Base-by-base conservation (phyloP, 2,113 vertebrate species). In the Gallinago media region DNA sequence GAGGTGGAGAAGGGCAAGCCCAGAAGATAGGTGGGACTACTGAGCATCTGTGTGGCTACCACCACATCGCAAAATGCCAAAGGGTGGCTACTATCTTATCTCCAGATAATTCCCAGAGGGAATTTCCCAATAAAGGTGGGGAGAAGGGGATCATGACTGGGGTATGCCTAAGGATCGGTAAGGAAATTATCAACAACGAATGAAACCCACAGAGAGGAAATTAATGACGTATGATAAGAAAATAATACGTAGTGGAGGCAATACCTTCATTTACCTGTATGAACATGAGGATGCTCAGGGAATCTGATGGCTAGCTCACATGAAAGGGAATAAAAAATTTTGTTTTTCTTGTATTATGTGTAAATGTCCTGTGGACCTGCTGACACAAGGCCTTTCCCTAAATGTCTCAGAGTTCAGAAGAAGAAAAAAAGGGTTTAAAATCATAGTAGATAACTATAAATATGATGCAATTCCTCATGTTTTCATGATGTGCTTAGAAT, bases 11-110 rank as follows among this genome's bases (percentile, higher is more conserved):
- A 46, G 9, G 25, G 25, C 4, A 75, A 20, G 11, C 15, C 40
- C 49, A 50, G 56, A 32, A 34, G 38, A 61, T 12, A 47, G 17
- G n/a, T 22, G 52, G 40, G 29, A 38, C 38, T 38, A 59, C 25
- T 9, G 14, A 34, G 31, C 2, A 1, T 27, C 29, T 1, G 0
- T 9, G 34, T 55, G 47, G 31, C 31, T 47, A 40, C n/a, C 23
- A 25, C 6, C 34, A 50, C 15, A 11, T 9, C 55, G 70, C 14
- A 74, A 62, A 74, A 63, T 21, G 8, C 3, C 31, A 7, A 36
- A 55, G 27, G 22, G 9, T 18, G 29, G 15, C 49, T 85, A 10
- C 12, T 47, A 8, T 54, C 23, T 73, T 75, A 66, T 68, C 20
- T 32, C 18, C 2, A 1, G 17, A 20, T 50, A 46, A 23, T 27